Base-by-base conservation (phyloP, 1,140 invertebrate genomes). In the Physella acuta region DNA sequence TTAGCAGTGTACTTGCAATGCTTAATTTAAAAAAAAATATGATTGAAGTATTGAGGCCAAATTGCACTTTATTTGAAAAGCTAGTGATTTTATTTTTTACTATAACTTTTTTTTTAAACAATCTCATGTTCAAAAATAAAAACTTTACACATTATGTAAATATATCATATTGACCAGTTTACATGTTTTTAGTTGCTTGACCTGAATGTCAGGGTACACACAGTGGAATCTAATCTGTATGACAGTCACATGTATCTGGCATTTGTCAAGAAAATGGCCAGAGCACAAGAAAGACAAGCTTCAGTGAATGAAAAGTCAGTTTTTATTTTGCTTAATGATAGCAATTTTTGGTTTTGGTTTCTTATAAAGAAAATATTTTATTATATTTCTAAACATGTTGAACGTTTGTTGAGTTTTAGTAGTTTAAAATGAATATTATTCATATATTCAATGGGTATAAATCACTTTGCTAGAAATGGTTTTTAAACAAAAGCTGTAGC, bases 201-300 rank as follows among this genome's bases (percentile, higher is more conserved):
- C 24, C 28, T 74, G 30, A 73, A 62, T 69, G 55, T 78, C 30
- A 61, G 75, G 59, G 59, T 76, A 20, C 75, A 78, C 58, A 66
- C 74, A 14, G 39, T 75, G 20, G 76, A 79, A 49, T 71, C 73
- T 11, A 76, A 79, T 26, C 44, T 81, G 37, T 55, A 68, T n/a
- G 79, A 80, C 65, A 49, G 68, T 39, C 66, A 71, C 44, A 74
- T 77, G 56, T 70, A 79, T 60, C 55, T 78, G 11, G 75, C 73
- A 31, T 76, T 77, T 60, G 72, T 80, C 28, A 76, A 76, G 37
- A 79, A 79, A 52, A 59, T 81, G 34, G 75, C 78, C 28, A 59
- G 74, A 16, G 69, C 70, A 49, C 79, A 82, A 70, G 79, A 81
- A 56, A 72, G 71, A 65, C 78, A 82, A 34, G 71, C 75, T 14